Percentiles rank a stretch among this genome's conserved stretches.
phyloP scores from a whole-genome alignment of 1,140 invertebrate genomes.

The Drosophila kanapiae region DNA sequence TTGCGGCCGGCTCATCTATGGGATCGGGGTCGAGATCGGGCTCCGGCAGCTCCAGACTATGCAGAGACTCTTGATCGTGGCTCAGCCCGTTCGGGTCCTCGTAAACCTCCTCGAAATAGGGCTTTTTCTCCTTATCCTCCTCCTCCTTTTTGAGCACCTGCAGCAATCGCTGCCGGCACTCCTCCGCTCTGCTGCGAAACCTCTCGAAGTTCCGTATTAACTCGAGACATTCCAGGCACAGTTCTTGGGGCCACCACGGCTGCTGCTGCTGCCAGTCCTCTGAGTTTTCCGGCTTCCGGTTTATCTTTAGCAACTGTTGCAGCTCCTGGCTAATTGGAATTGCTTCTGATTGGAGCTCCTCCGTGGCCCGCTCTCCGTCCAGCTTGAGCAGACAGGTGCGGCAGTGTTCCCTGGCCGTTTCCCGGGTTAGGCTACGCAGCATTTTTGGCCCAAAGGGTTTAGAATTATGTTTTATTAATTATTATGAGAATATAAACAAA shows the following conservation, averaged over 20 bases:
- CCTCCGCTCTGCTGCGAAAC: slow-evolving; percentile 46
- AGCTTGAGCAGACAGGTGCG: slow-evolving; percentile 59
- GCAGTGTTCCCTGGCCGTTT: slow-evolving; percentile 44
- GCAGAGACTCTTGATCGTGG: background rate
- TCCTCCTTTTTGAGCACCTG: slow-evolving; percentile 16
- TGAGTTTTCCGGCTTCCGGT: slow-evolving; percentile 9
- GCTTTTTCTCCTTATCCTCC: slow-evolving; percentile 4
- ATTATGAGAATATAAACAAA: slow-evolving; percentile 20
- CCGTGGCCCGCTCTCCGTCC: slow-evolving; percentile 10
- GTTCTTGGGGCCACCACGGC: slow-evolving; percentile 27
- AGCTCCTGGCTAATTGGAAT: slow-evolving; percentile 29
- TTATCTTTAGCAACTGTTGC: slow-evolving; percentile 23
- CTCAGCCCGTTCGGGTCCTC: slow-evolving; percentile 7
- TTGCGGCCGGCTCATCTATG: slow-evolving; percentile 31
- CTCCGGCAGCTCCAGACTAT: slow-evolving; percentile 17
- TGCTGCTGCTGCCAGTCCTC: slow-evolving; percentile 12
- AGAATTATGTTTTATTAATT: background rate
- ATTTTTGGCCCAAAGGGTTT: slow-evolving; percentile 4
- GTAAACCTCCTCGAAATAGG: slow-evolving; percentile 60
- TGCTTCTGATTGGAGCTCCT: background rate
- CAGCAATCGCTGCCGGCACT: slow-evolving; percentile 39
- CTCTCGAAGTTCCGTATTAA: slow-evolving; percentile 30
- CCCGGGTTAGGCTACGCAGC: slow-evolving; percentile 18
- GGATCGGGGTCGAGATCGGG: slow-evolving; percentile 53
- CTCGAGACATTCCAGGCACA: slow-evolving; percentile 46